These are phyloP conservation scores for Xenentodon cancila DNA, from an alignment of 2,797 vertebrate species.

Conservation along the genomic window DNA sequence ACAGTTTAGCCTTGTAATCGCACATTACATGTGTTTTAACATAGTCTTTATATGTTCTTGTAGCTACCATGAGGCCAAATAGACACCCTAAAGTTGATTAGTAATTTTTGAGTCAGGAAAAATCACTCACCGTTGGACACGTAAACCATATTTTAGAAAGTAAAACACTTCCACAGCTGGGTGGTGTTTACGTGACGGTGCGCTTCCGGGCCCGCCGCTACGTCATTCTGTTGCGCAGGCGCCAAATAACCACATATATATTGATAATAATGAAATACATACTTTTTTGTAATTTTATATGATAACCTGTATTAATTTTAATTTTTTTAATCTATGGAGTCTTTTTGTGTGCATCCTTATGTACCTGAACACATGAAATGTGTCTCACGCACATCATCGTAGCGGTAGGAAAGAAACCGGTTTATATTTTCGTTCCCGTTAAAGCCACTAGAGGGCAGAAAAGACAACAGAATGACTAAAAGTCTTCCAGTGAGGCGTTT, in stretches of 20 bases:
- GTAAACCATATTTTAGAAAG: conserved; percentile 77
- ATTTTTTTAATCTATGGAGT: too few species aligned
- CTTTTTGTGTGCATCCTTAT: too few species aligned
- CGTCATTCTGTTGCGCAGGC: conserved; percentile 5
- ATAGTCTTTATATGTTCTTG: rapidly evolving
- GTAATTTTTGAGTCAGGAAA: neutral
- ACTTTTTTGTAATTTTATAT: too few species aligned
- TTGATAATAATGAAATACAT: too few species aligned
- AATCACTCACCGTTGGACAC: conserved; percentile 82
- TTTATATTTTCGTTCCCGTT: neutral
- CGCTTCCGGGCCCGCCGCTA: conserved; percentile 49
- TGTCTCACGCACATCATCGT: too few species aligned
- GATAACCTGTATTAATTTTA: too few species aligned
- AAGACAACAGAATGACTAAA: conserved; percentile 9
- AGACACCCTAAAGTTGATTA: rapidly evolving
- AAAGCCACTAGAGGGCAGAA: conserved; percentile 41
- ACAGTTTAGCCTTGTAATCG: neutral
- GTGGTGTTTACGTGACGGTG: conserved; percentile 48
- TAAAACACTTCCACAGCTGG: conserved; percentile 20
- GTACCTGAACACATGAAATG: too few species aligned
- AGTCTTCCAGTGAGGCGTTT: rapidly evolving
- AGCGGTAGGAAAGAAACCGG: neutral
- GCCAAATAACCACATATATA: neutral
- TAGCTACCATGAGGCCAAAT: rapidly evolving
- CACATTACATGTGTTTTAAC: neutral